Evolutionary conservation across 2,888 invertebrate species (phyloP).

Genomic region (Parelbella ahira): DNA sequence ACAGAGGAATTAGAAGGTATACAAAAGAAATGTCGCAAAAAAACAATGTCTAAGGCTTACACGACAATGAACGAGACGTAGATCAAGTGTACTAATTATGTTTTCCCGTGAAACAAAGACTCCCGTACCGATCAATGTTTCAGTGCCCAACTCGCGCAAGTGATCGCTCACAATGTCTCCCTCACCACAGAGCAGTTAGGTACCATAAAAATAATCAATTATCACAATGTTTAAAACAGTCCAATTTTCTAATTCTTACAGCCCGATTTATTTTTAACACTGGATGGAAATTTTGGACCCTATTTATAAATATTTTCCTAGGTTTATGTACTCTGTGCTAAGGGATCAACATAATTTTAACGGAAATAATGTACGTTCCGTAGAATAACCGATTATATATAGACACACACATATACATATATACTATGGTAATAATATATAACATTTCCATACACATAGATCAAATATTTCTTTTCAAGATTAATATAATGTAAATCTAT

Average conservation of each 20-base stretch:
- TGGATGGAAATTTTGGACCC: conserved; percentile 79
- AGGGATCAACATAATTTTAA: conserved; percentile 48
- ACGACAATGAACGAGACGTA: conserved; percentile 20
- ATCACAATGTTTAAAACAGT: conserved; percentile 66
- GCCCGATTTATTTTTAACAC: conserved; percentile 44
- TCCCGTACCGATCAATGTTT: conserved; percentile 78
- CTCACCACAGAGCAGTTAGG: conserved; percentile 63
- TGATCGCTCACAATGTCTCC: conserved; percentile 42
- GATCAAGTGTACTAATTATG: conserved; percentile 60
- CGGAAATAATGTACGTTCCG: too few relatives aligned
- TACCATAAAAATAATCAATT: conserved; percentile 57
- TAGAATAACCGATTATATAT: too few relatives aligned
- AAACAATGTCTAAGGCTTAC: conserved; percentile 16
- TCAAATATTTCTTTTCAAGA: conserved; percentile 43
- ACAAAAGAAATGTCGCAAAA: conserved; percentile 13
- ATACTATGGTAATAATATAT: conserved; percentile 41
- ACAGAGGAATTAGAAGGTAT: conserved; percentile 45
- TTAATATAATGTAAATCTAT: conserved; percentile 49
- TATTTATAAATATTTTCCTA: conserved; percentile 58
- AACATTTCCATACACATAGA: conserved; percentile 61
- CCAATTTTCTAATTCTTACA: conserved; percentile 53
- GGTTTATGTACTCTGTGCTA: conserved; percentile 59
- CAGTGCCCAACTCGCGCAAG: conserved; percentile 45
- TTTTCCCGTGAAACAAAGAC: conserved; percentile 74
- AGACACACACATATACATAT: conserved; percentile 58